A percentile compares a stretch with the other conserved stretches of the same genome.
Evolutionary conservation across 92 coral and sea anemone species (phyloP).

Genomic region (Porites rus): DNA sequence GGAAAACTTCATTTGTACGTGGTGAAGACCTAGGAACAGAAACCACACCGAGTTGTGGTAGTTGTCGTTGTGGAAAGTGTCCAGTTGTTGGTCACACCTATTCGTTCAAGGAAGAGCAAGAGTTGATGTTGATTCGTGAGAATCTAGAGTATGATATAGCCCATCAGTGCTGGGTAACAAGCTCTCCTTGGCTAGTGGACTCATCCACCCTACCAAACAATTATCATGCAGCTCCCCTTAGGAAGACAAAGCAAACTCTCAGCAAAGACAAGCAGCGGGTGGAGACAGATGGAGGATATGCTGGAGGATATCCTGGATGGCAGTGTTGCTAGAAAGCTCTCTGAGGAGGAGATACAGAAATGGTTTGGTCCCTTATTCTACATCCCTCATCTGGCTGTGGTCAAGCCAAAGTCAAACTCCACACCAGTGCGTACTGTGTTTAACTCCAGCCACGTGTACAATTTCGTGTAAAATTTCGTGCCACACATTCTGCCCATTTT

Average conservation of each 20-base stretch:
- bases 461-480: neutral
- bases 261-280: constrained; percentile 67
- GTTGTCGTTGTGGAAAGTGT: constrained; percentile 74
- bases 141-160: constrained; percentile 65
- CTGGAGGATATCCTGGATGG: constrained; percentile 75
- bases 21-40: constrained; percentile 78
- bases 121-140: constrained; percentile 68
- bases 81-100: constrained; percentile 74
- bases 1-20: constrained; percentile 60
- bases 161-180: constrained; percentile 70
- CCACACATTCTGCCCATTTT: too few species aligned
- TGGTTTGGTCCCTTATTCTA: constrained; percentile 62
- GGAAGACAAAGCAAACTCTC: constrained; percentile 67
- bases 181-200: constrained; percentile 76
- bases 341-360: constrained; percentile 46
- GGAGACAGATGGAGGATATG: constrained; percentile 75
- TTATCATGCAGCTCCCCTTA: constrained; percentile 57
- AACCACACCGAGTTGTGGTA: constrained; percentile 68
- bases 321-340: constrained; percentile 64
- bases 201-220: constrained; percentile 70
- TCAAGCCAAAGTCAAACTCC: constrained; percentile 58
- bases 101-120: constrained; percentile 71
- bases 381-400: constrained; percentile 73
- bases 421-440: constrained; percentile 69
- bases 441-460: constrained; percentile 62